Conservation (phyloP, 2,888 invertebrate species). For the Macaria liturata region DNA sequence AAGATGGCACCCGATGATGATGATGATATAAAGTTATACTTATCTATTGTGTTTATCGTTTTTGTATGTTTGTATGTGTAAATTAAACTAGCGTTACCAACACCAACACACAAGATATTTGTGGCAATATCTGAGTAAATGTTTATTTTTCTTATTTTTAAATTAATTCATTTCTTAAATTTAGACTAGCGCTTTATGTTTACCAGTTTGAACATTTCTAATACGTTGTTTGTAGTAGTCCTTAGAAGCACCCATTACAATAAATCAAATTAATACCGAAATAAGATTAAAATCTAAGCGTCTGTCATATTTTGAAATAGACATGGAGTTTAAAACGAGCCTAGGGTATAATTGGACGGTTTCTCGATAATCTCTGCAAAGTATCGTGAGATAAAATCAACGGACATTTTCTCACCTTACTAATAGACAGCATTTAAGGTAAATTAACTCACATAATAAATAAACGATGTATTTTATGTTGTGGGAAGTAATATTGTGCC, state of each 20-base stretch:
- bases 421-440: conserved; percentile 27
- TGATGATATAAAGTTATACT: too few species aligned
- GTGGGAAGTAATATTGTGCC: too few species aligned
- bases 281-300: conserved; percentile 18
- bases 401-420: conserved; percentile 25
- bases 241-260: background rate
- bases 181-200: too few species aligned
- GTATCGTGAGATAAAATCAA: conserved; percentile 24
- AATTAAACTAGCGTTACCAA: too few species aligned
- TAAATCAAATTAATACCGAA: conserved; percentile 17
- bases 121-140: too few species aligned
- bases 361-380: conserved; percentile 22
- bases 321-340: conserved; percentile 15
- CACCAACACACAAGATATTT: too few species aligned
- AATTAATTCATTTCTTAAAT: too few species aligned
- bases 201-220: too few species aligned
- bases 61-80: too few species aligned
- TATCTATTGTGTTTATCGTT: too few species aligned
- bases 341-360: conserved; percentile 19
- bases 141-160: too few species aligned
- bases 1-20: too few species aligned
- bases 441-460: conserved; percentile 10
- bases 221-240: background rate
- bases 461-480: background rate
- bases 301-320: conserved; percentile 25